phyloP scores from a whole-genome alignment of 1,140 invertebrate genomes.

The Drosophila sulfurigaster region DNA sequence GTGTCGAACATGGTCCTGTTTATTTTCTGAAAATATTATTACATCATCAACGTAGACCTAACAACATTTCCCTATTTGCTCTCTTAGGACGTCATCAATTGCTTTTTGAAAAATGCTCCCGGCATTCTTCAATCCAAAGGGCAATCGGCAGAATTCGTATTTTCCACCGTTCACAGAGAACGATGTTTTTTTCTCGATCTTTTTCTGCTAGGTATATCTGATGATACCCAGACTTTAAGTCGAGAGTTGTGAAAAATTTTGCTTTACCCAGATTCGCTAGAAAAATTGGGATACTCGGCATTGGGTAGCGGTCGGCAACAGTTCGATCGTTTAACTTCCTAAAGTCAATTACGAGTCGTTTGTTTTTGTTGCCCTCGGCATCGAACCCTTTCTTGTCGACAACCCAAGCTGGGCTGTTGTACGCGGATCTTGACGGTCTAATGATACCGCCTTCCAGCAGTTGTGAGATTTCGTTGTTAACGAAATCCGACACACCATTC shows the following conservation, averaged over 20 bases:
- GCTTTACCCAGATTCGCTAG: not conserved
- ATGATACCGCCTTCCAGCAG: not conserved
- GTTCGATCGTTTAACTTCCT: slow-evolving; percentile 4
- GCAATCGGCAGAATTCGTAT: not conserved
- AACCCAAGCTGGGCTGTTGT: not conserved
- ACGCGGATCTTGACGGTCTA: too few relatives aligned
- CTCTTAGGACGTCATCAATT: not conserved
- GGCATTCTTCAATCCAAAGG: slow-evolving; percentile 1
- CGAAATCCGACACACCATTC: not conserved
- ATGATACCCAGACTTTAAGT: slow-evolving; percentile 3
- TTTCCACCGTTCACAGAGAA: slow-evolving; percentile 3
- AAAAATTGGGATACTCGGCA: slow-evolving; percentile 4
- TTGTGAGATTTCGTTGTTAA: not conserved
- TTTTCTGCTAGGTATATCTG: slow-evolving; percentile 6
- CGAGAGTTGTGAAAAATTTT: not conserved
- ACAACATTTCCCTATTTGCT: slow-evolving; percentile 4
- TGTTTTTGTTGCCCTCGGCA: not conserved
- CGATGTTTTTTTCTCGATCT: not conserved
- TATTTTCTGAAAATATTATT: slow-evolving; percentile 27
- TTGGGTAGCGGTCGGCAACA: slow-evolving; percentile 4
- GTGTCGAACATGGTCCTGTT: slow-evolving; percentile 15
- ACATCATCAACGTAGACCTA: slow-evolving; percentile 47
- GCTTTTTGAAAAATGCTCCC: not conserved
- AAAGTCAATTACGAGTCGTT: slow-evolving; percentile 3
- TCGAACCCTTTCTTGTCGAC: not conserved